These are phyloP conservation scores for Carettochelys insculpta DNA, from an alignment of 2,113 vertebrate genomes.

Conservation along the genomic window DNA sequence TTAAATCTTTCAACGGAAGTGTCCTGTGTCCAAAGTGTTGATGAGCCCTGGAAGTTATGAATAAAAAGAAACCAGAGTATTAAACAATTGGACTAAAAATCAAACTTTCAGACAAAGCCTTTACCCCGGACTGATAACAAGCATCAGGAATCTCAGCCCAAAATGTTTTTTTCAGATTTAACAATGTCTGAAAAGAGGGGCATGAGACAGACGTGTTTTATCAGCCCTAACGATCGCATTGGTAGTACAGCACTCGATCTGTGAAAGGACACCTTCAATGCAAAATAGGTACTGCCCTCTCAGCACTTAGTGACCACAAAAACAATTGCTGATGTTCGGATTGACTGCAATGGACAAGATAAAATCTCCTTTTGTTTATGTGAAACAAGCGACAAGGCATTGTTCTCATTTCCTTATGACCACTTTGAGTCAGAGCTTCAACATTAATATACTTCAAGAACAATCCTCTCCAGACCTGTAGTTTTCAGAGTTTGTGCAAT, in stretches of 20 bases:
- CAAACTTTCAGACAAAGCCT: neutral
- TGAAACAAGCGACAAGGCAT: neutral
- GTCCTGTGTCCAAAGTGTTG: neutral
- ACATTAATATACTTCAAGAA: neutral
- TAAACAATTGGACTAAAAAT: neutral
- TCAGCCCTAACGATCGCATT: neutral
- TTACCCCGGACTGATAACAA: neutral
- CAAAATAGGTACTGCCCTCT: neutral
- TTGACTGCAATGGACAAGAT: neutral
- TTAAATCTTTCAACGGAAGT: neutral
- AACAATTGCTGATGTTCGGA: neutral
- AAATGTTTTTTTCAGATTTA: neutral
- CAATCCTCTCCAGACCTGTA: neutral
- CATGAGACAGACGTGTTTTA: neutral
- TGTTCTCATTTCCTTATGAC: neutral
- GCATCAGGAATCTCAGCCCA: neutral
- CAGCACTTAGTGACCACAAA: neutral
- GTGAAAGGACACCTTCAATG: neutral
- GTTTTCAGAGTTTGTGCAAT: neutral
- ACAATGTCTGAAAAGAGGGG: neutral
- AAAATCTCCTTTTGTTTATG: neutral
- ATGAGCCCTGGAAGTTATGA: neutral
- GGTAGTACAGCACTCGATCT: neutral
- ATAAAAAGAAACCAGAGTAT: neutral
- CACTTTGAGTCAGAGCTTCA: neutral